Evolutionary conservation across 2,888 invertebrate genomes (phyloP).

Genomic region (Eupithecia abbreviata): DNA sequence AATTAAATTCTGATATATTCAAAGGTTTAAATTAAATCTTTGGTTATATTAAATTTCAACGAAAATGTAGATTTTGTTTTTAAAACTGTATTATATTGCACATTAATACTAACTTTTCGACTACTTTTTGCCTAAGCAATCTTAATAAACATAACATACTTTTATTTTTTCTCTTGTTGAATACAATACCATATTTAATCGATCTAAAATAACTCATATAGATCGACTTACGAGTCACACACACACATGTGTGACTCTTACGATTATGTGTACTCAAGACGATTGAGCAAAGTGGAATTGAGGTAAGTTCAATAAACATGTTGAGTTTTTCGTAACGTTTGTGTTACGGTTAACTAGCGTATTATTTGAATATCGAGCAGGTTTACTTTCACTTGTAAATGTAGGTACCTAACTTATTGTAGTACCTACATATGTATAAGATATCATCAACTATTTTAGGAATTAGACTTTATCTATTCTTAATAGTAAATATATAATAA

Average conservation of each 20-base stretch:
- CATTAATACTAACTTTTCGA: too few species aligned
- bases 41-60: not conserved
- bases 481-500: too few species aligned
- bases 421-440: not conserved
- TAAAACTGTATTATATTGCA: not conserved
- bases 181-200: too few species aligned
- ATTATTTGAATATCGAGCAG: slow-evolving; percentile 28
- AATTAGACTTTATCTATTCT: not conserved
- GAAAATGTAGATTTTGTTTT: not conserved
- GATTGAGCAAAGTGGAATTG: slow-evolving; percentile 13
- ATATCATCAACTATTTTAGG: not conserved
- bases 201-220: not conserved
- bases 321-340: slow-evolving; percentile 33
- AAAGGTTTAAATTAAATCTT: not conserved
- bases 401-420: slow-evolving; percentile 4
- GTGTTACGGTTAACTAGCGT: slow-evolving; percentile 25
- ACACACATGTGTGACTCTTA: not conserved
- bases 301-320: slow-evolving; percentile 29
- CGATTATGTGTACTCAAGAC: not conserved
- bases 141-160: too few species aligned
- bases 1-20: slow-evolving; percentile 18
- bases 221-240: not conserved
- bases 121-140: too few species aligned
- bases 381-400: slow-evolving; percentile 31
- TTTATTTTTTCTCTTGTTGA: too few species aligned